Conservation (phyloP, 2,797 vertebrate species). For the Tauraco hartlaubi region DNA sequence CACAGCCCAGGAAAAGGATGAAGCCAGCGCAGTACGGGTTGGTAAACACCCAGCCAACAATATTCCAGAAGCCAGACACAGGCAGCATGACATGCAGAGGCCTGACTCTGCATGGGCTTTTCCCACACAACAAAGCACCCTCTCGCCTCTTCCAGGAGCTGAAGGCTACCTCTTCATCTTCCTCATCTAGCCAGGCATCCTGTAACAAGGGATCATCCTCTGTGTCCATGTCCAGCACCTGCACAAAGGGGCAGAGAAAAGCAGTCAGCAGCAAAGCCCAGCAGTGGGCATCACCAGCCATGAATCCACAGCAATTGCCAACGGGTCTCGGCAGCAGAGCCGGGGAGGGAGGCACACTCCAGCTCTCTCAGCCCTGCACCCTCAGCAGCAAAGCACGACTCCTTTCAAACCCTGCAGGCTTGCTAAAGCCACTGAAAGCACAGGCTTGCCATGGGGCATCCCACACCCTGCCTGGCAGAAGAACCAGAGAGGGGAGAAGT, state of each 20-base stretch:
- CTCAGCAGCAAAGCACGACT: neutral
- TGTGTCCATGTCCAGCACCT: constrained; percentile 84
- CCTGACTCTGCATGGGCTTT: constrained; percentile 70
- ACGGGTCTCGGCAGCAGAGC: neutral
- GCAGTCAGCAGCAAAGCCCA: constrained; percentile 23
- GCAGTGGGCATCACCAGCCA: neutral
- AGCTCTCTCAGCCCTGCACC: neutral
- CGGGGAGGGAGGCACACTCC: fast-evolving
- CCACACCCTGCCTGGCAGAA: neutral
- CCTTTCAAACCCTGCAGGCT: neutral
- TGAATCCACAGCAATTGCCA: neutral
- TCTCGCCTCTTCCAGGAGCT: constrained; percentile 14
- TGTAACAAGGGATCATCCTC: constrained; percentile 92
- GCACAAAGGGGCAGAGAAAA: neutral
- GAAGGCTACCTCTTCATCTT: constrained; percentile 78
- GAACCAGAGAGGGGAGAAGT: neutral
- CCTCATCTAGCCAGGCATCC: constrained; percentile 85
- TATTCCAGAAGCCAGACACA: constrained; percentile 84
- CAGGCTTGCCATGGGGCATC: neutral
- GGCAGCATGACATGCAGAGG: constrained; percentile 32
- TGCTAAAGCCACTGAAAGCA: neutral
- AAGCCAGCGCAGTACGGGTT: constrained; percentile 87
- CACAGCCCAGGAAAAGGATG: constrained; percentile 87
- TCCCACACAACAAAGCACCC: constrained; percentile 29
- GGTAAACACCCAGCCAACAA: constrained; percentile 91